phyloP scores from a whole-genome alignment of 2,113 vertebrate species.

The Corydoras maculifer region DNA sequence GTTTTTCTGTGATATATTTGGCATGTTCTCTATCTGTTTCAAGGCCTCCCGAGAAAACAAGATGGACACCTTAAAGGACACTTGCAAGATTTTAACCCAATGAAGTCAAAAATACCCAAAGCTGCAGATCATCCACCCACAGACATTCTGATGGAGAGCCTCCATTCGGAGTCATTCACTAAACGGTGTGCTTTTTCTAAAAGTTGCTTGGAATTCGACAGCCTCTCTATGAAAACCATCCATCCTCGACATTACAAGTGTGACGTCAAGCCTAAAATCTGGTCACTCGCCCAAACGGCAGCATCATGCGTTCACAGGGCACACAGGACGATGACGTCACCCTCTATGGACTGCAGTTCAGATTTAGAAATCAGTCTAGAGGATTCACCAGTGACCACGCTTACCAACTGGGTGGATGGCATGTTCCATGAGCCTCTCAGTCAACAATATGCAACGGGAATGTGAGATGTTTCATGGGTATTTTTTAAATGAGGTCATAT shows the following conservation, averaged over 20 bases:
- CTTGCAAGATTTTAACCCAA: conserved; percentile 82
- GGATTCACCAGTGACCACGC: conserved; percentile 86
- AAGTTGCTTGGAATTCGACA: conserved; percentile 63
- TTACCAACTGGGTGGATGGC: conserved; percentile 97
- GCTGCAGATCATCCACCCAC: conserved; percentile 43
- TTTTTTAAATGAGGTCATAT: no score
- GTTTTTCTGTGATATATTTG: no score
- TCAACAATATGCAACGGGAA: conserved; percentile 65
- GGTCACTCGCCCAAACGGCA: conserved; percentile 91
- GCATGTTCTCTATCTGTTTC: conserved; percentile 16
- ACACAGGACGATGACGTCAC: conserved; percentile 49
- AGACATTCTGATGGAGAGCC: conserved; percentile 53
- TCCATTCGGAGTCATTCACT: conserved; percentile 45
- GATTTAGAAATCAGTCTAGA: conserved; percentile 60
- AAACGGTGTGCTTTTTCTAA: conserved; percentile 63
- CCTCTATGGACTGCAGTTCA: conserved; percentile 56
- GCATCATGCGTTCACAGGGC: conserved; percentile 86
- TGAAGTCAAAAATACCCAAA: conserved; percentile 79
- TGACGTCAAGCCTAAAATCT: conserved; percentile 84
- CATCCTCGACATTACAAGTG: conserved; percentile 56
- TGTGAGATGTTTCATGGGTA: no score
- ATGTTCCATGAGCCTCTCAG: conserved; percentile 90
- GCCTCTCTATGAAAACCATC: conserved; percentile 64
- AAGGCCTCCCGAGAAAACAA: conserved; percentile 59
- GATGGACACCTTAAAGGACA: conserved; percentile 79